These are phyloP conservation scores for Tinamus guttatus DNA, from an alignment of 2,113 vertebrate species.

Conservation along the genomic window DNA sequence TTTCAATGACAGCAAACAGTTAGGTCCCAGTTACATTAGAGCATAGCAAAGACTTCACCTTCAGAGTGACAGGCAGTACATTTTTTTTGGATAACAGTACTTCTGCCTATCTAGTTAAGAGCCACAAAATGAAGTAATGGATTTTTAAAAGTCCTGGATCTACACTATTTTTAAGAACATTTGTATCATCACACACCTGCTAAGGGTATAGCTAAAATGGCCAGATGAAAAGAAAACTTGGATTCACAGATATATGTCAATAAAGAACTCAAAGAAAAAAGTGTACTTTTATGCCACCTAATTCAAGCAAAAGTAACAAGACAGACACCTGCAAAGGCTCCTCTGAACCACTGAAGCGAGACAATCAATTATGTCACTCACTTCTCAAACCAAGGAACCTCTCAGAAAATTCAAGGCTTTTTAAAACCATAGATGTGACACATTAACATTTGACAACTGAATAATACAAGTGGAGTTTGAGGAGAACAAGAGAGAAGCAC, in stretches of 20 bases:
- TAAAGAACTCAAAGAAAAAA: neutral
- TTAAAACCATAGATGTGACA: neutral
- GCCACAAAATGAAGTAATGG: neutral
- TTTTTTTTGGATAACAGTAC: neutral
- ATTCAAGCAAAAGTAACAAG: neutral
- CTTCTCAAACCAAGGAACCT: neutral
- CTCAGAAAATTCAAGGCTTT: neutral
- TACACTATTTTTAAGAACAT: neutral
- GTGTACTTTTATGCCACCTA: neutral
- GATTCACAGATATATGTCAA: neutral
- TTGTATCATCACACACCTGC: neutral
- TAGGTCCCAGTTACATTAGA: neutral
- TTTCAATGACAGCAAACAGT: neutral
- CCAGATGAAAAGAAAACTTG: neutral
- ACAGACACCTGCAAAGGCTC: neutral
- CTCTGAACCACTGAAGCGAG: neutral
- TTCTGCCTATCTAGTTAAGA: neutral
- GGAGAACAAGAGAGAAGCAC: neutral
- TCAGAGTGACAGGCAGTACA: neutral
- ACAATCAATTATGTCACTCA: neutral
- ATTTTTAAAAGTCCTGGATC: neutral
- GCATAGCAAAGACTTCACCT: accelerated
- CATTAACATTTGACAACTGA: neutral
- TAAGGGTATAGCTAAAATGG: neutral
- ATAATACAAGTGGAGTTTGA: neutral